Base-by-base conservation (phyloP, 2,888 invertebrate genomes). In the Elmis aenea region DNA sequence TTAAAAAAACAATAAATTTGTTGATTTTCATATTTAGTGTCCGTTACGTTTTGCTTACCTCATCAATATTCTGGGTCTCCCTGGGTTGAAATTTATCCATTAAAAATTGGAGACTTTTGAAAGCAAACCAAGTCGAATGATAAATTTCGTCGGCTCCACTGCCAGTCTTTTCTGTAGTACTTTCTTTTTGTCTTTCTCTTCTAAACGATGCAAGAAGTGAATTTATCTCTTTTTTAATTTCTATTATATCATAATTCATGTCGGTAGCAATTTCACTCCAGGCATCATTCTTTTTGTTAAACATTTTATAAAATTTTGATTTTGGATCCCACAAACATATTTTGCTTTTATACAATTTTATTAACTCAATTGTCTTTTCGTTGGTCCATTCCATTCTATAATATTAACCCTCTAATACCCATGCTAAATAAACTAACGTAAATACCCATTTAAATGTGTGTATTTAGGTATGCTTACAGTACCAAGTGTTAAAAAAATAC, bases 131-230 rank as follows among this genome's bases (percentile, higher is more conserved):
- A 3, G 15, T 15, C 10, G 8, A 13, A 5, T 2, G 9, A 12
- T 27, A 27, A 5, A 27, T 27, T 15, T 27, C 27, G n/a, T n/a
- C n/a, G n/a, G n/a, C n/a, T n/a, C n/a, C n/a, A n/a, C n/a, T n/a
- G n/a, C n/a, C n/a, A n/a, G n/a, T n/a, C n/a, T n/a, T n/a, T n/a
- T n/a, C n/a, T n/a, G n/a, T n/a, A n/a, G n/a, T n/a, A n/a, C n/a
- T n/a, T n/a, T n/a, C 16, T 9, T 42, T 40, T 16, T 33, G 35
- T 5, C 45, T 28, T 26, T 46, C 45, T 11, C 42, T 29, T 15
- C 47, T 24, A 28, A 34, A 47, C 14, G 47, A 43, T 3, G 47
- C 35, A 8, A 46, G 37, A 27, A 47, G 21, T 5, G 42, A 46
- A 18, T 38, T 40, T 30, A 47, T 46, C 29, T 47, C 46, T 27